These are phyloP conservation scores for Caenorhabditis wallacei DNA, from an alignment of 2,888 invertebrate species.

Conservation along the genomic window DNA sequence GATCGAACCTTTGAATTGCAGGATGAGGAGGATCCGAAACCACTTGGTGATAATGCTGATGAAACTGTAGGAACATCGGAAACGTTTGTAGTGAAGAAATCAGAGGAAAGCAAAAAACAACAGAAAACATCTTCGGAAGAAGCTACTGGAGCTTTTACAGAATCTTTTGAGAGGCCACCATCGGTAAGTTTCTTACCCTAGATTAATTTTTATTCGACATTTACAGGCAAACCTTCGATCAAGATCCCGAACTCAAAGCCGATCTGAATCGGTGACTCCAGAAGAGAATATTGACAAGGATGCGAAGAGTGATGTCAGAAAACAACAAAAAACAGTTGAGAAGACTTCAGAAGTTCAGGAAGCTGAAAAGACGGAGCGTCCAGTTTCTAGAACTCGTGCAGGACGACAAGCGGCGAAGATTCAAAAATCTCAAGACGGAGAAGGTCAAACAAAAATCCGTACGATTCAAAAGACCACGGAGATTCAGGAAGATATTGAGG, in stretches of 20 bases:
- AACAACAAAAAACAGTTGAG: not conserved
- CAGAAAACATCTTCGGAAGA: not conserved
- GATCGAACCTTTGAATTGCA: slow-evolving; percentile 39
- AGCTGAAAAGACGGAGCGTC: too few relatives aligned
- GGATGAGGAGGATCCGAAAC: slow-evolving; percentile 28
- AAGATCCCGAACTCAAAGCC: not conserved
- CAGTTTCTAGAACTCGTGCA: not conserved
- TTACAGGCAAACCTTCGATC: not conserved
- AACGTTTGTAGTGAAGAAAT: not conserved
- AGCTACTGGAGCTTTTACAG: not conserved
- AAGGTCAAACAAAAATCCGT: not conserved
- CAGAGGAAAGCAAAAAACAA: not conserved
- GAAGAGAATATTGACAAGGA: not conserved
- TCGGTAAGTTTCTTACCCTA: not conserved
- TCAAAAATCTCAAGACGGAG: not conserved
- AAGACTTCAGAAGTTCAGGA: not conserved
- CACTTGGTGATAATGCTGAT: slow-evolving; percentile 8
- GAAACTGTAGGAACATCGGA: not conserved
- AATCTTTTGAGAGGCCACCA: not conserved
- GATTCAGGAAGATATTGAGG: not conserved
- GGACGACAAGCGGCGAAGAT: not conserved
- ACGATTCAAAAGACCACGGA: not conserved
- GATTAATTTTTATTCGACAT: too few relatives aligned
- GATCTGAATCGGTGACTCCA: not conserved
- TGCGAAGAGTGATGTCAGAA: not conserved